Percentiles rank a stretch among this genome's conserved stretches.
These are phyloP conservation scores for Euura saliciscinereae DNA, from an alignment of 1,140 invertebrate genomes.

Conservation along the genomic window DNA sequence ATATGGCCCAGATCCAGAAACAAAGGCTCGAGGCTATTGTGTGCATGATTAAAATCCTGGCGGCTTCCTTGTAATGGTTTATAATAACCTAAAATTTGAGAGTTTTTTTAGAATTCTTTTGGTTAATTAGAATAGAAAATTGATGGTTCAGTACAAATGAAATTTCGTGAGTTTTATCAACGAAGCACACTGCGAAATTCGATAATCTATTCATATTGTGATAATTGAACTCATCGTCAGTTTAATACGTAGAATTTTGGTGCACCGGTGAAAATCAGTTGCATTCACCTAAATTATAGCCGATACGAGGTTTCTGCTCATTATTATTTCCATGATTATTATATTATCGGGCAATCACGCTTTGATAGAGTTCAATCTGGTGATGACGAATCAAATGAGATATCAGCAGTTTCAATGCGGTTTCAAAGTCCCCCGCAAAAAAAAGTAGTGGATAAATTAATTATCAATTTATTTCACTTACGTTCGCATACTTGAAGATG, in stretches of 20 bases:
- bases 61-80: conserved; percentile 63
- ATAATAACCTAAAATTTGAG: conserved; percentile 62
- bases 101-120: conserved; percentile 19
- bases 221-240: background rate
- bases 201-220: conserved; percentile 14
- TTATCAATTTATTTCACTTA: conserved; percentile 56
- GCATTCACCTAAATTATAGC: background rate
- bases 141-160: too few relatives aligned
- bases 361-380: background rate
- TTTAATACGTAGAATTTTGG: conserved; percentile 8
- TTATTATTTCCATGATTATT: conserved; percentile 2
- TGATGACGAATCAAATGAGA: too few relatives aligned
- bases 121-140: too few relatives aligned
- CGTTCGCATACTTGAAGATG: conserved; percentile 80
- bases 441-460: too few relatives aligned
- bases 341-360: background rate
- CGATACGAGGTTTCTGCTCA: background rate
- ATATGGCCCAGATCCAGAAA: conserved; percentile 76
- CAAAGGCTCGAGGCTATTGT: conserved; percentile 74
- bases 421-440: too few relatives aligned
- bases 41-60: conserved; percentile 76
- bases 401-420: too few relatives aligned
- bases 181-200: background rate
- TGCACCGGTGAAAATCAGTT: conserved; percentile 16
- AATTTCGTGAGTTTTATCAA: background rate